phyloP scores from a whole-genome alignment of 2,888 invertebrate species.

The Euplagia quadripunctaria region DNA sequence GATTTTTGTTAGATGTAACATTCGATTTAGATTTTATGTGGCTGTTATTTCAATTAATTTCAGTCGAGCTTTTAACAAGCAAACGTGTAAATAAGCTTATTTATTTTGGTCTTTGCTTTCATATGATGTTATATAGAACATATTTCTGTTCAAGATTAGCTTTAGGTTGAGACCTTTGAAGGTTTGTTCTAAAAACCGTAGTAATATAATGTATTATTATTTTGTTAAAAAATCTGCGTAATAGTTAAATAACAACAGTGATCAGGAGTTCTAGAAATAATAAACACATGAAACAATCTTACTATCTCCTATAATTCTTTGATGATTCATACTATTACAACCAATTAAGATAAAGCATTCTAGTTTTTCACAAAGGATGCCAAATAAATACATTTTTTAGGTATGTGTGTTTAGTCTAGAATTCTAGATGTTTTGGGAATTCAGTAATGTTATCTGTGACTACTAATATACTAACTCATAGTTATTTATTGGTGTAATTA shows the following conservation, averaged over 20 bases:
- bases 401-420: slow-evolving; percentile 3
- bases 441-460: slow-evolving; percentile 20
- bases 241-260: not conserved
- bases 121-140: too few relatives aligned
- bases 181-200: not conserved
- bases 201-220: not conserved
- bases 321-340: slow-evolving; percentile 1
- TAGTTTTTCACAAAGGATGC: not conserved
- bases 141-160: not conserved
- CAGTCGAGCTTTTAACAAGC: not conserved
- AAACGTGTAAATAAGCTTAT: not conserved
- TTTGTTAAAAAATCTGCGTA: not conserved
- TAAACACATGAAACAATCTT: not conserved
- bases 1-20: not conserved
- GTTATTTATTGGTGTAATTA: not conserved
- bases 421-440: slow-evolving; percentile 5
- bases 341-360: slow-evolving; percentile 1
- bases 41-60: not conserved
- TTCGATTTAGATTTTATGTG: not conserved
- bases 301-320: not conserved
- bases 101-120: not conserved
- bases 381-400: not conserved
- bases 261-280: slow-evolving; percentile 3
- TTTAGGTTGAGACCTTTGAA: not conserved
- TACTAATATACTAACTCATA: not conserved